Conservation (phyloP, 1,140 invertebrate genomes). For the Diachasma alloeum region DNA sequence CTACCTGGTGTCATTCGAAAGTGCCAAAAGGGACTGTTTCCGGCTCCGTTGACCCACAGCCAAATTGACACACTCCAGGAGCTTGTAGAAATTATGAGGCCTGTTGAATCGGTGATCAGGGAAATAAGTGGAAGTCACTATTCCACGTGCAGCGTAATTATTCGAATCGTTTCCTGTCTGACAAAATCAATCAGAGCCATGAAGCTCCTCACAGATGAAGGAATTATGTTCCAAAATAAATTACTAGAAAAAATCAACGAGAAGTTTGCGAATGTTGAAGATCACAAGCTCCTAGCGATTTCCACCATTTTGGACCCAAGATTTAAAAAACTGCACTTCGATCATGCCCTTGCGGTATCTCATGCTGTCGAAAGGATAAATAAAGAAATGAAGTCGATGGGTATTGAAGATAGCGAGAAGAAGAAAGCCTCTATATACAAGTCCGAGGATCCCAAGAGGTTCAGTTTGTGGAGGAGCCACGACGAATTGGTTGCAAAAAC, state of each 20-base stretch:
- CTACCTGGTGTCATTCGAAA: constrained; percentile 47
- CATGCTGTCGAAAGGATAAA: too few species aligned
- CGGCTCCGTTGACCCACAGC: constrained; percentile 45
- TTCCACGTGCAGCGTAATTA: neutral
- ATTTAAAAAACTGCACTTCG: too few species aligned
- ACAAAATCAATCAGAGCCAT: neutral
- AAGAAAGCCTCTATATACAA: too few species aligned
- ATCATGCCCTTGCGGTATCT: too few species aligned
- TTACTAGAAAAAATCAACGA: neutral
- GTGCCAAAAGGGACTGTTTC: constrained; percentile 39
- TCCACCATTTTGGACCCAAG: too few species aligned
- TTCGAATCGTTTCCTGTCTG: constrained; percentile 1
- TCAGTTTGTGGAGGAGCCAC: too few species aligned
- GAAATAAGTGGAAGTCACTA: constrained; percentile 7
- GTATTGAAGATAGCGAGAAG: too few species aligned
- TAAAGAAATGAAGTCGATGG: too few species aligned
- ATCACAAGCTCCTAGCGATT: constrained; percentile 20
- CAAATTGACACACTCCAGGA: constrained; percentile 42
- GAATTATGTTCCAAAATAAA: constrained; percentile 16
- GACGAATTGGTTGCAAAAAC: too few species aligned
- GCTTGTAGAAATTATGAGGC: constrained; percentile 15
- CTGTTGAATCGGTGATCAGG: constrained; percentile 26
- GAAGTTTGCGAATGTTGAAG: constrained; percentile 25
- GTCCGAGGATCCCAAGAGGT: too few species aligned
- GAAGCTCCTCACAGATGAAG: neutral